Percentiles rank a stretch among this genome's conserved stretches.
phyloP scores from a whole-genome alignment of 2,888 invertebrate genomes.

The Invenusta paracnida region DNA sequence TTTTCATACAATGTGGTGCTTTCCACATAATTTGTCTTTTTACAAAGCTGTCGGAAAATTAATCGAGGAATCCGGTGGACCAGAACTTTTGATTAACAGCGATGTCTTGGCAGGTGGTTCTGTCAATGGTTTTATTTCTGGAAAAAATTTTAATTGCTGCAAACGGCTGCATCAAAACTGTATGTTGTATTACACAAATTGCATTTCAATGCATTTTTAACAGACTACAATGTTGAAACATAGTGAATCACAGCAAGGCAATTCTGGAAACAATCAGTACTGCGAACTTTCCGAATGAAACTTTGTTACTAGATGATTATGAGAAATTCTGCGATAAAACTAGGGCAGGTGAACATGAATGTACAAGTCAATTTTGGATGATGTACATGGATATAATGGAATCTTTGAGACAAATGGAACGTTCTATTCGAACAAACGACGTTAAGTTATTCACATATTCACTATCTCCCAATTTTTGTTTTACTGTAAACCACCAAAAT shows the following conservation, averaged over 20 bases:
- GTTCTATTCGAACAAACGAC: slow-evolving; percentile 24
- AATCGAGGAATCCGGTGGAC: slow-evolving; percentile 46
- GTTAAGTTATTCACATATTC: not conserved
- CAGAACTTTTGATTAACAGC: slow-evolving; percentile 46
- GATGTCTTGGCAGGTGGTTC: slow-evolving; percentile 46
- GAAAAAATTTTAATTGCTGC: slow-evolving; percentile 45
- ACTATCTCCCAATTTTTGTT: slow-evolving; percentile 27
- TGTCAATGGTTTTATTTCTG: slow-evolving; percentile 45
- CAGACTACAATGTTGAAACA: not conserved
- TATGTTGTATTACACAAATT: not conserved
- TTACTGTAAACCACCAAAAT: slow-evolving; percentile 22
- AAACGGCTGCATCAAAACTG: not conserved
- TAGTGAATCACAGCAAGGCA: not conserved
- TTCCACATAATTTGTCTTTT: slow-evolving; percentile 47
- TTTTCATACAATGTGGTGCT: slow-evolving; percentile 47
- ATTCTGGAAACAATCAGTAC: not conserved
- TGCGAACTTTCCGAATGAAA: not conserved
- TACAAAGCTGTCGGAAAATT: slow-evolving; percentile 47
- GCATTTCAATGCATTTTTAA: not conserved
- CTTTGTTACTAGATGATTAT: not conserved
- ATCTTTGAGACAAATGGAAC: not conserved
- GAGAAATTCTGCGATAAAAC: not conserved
- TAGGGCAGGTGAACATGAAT: not conserved
- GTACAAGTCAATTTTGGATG: not conserved
- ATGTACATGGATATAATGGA: slow-evolving; percentile 15